Evolutionary conservation across 2,113 vertebrate species (phyloP), one percentile per base, ranked within the genome.

Genomic region (Corythoichthys intestinalis): DNA sequence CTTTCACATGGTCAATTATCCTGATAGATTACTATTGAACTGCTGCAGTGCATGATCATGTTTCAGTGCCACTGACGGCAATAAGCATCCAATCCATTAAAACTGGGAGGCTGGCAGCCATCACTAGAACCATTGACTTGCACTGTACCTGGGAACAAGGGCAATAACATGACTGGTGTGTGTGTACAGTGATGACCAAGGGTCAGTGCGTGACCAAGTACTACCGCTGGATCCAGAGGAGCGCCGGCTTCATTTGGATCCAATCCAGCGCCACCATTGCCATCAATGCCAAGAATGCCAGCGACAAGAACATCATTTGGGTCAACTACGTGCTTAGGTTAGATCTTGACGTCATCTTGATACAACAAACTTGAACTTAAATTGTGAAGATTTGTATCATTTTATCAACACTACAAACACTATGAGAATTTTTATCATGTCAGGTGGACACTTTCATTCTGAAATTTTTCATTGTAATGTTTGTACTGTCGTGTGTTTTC

Each of bases 221-320:
- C 86, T 98, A 98, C 81, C 94, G 97, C 9, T 99, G 97, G 97
- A 97, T 99, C 92, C 97, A 98, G 93, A 98, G 98, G 90, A 98
- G 94, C 0, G 91, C 94, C 59, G 97, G 97, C 28, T 99, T 98
- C 81, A 97, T 99, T 85, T 99, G 97, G 97, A 98, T 99, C 90
- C 97, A 99, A 91, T 99, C 97, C 76, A 94, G 96, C 39, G 97
- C 97, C 85, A 99, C 97, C 84, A 95, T 98, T 68, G 93, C 96
- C 74, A 91, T 99, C 84, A 99, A 99, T 28, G 93, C 94, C 91
- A 99, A 98, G 94, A 98, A 98, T 3, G 93, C 93, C 76, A 97
- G 91, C 41, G 97, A 98, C 83, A 98, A 98, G 91, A 98, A 98
- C 78, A 90, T 99, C 87, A 96, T 98, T 91, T 99, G 97, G 97